phyloP scores from a whole-genome alignment of 2,888 invertebrate genomes.

The Trimorus sp. region DNA sequence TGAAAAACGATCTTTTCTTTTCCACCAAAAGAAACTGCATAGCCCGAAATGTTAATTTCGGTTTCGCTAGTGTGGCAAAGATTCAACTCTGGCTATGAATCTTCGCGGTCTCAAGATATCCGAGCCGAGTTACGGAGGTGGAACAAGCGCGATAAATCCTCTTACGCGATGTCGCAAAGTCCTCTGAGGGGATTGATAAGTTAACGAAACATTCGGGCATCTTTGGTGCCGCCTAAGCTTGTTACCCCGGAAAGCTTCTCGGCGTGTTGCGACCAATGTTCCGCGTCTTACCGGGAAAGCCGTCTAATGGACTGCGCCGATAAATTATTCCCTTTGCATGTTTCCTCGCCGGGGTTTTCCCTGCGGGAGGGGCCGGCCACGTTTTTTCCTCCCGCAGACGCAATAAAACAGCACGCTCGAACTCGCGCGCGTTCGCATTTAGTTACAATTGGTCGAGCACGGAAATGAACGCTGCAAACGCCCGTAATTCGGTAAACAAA shows the following conservation, averaged over 20 bases:
- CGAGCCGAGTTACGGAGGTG: conserved; percentile 26
- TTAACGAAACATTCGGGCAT: conserved; percentile 61
- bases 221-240: conserved; percentile 54
- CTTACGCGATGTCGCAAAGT: conserved; percentile 62
- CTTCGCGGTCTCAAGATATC: conserved; percentile 43
- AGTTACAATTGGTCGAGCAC: conserved; percentile 48
- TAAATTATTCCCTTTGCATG: conserved; percentile 63
- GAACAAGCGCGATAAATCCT: conserved; percentile 60
- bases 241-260: conserved; percentile 57
- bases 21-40: too few relatives aligned
- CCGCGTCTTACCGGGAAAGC: conserved; percentile 42
- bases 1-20: too few relatives aligned
- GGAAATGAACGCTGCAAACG: conserved; percentile 43
- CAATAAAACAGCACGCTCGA: conserved; percentile 19
- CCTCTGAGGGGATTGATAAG: conserved; percentile 47
- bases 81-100: conserved; percentile 33
- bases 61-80: too few relatives aligned
- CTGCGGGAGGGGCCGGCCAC: conserved; percentile 2
- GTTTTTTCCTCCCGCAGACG: conserved; percentile 28
- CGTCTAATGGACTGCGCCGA: conserved; percentile 58
- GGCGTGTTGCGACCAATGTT: conserved; percentile 55
- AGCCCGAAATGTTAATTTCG: too few relatives aligned
- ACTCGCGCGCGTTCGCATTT: conserved; percentile 31
- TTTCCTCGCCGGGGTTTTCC: conserved; percentile 33
- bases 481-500: too few relatives aligned